Percentiles rank a stretch among this genome's conserved stretches.
Evolutionary conservation across 2,888 invertebrate genomes (phyloP).

Genomic region (Agriopis marginaria): DNA sequence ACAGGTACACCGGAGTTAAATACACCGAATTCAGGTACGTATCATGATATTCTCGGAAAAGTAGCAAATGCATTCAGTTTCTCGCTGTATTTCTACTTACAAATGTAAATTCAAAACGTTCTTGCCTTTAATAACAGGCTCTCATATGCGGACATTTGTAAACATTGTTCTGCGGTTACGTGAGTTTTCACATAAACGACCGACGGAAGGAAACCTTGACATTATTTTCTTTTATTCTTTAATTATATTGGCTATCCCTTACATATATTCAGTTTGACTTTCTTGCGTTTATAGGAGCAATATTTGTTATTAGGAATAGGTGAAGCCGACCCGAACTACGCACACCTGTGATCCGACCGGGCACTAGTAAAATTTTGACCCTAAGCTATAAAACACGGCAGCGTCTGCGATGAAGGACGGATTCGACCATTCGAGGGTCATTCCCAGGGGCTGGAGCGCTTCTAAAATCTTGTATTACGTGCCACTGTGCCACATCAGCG

Average conservation of each 20-base stretch:
- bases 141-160: conserved; percentile 44
- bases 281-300: conserved; percentile 13
- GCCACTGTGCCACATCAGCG: conserved; percentile 73
- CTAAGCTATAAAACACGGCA: conserved; percentile 69
- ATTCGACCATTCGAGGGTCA: conserved; percentile 70
- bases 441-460: conserved; percentile 65
- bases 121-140: conserved; percentile 41
- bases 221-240: conserved; percentile 29
- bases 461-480: conserved; percentile 74
- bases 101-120: conserved; percentile 44
- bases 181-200: conserved; percentile 39
- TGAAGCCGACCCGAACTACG: conserved; percentile 35
- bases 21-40: conserved; percentile 37
- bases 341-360: conserved; percentile 60
- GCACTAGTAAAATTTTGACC: conserved; percentile 60
- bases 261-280: conserved; percentile 14
- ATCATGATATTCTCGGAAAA: conserved; percentile 39
- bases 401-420: conserved; percentile 72
- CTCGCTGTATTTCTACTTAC: conserved; percentile 35
- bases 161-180: conserved; percentile 44
- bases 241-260: conserved; percentile 17
- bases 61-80: conserved; percentile 36
- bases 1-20: conserved; percentile 40
- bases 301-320: conserved; percentile 24
- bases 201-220: conserved; percentile 25